phyloP scores from a whole-genome alignment of 2,888 invertebrate genomes.

The Aspidiotus destructor region DNA sequence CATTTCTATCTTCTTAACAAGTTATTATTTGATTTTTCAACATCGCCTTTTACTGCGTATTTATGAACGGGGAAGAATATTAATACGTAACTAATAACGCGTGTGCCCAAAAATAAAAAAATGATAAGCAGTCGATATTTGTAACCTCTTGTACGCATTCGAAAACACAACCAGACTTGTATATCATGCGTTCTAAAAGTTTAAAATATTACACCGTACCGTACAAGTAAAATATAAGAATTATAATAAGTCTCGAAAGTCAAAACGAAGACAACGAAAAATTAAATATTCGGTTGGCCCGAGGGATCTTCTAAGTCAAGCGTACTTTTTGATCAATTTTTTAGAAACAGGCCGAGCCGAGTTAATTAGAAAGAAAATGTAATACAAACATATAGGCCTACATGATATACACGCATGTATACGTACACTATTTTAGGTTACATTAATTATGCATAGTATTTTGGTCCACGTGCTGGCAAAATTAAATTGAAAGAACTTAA shows the following conservation, averaged over 20 bases:
- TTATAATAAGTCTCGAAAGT: background rate
- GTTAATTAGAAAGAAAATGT: constrained; percentile 31
- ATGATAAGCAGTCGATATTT: too few species aligned
- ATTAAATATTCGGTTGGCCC: constrained; percentile 1
- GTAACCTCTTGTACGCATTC: too few species aligned
- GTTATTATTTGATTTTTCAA: too few species aligned
- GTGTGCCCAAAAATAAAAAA: too few species aligned
- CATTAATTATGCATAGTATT: constrained; percentile 17
- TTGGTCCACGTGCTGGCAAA: constrained; percentile 30
- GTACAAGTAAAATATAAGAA: too few species aligned
- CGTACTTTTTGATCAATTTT: constrained; percentile 13
- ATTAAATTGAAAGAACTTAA: constrained; percentile 23
- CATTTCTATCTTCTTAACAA: too few species aligned
- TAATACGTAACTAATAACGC: too few species aligned
- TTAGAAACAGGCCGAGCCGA: constrained; percentile 24
- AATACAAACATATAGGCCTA: background rate
- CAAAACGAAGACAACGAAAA: background rate
- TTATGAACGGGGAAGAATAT: too few species aligned
- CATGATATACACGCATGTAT: background rate
- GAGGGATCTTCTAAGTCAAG: background rate
- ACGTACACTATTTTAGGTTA: constrained; percentile 18
- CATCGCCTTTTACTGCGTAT: too few species aligned
- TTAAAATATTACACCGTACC: too few species aligned
- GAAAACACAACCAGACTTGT: too few species aligned
- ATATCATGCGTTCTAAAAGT: too few species aligned